These are phyloP conservation scores for Cephus rjabovi DNA, from an alignment of 2,888 invertebrate genomes.

Conservation along the genomic window DNA sequence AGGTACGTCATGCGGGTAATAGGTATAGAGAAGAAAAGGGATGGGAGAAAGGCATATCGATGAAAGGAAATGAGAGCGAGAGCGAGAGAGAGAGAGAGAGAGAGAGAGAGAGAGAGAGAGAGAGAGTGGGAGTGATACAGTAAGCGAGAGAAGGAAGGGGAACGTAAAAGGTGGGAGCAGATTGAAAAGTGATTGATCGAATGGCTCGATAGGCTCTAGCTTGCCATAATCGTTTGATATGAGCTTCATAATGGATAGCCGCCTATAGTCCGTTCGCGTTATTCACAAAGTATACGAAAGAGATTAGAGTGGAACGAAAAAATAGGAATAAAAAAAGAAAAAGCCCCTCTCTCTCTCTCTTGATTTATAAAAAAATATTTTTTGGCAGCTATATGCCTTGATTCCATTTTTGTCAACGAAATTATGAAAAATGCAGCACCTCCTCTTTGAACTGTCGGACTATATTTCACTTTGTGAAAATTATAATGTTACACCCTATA, in stretches of 20 bases:
- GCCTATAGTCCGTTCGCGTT: slow-evolving; percentile 16
- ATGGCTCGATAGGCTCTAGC: slow-evolving; percentile 19
- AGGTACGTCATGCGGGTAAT: background rate
- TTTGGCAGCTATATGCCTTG: background rate
- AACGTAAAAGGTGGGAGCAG: slow-evolving; percentile 11
- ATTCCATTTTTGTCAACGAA: background rate
- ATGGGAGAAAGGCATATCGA: background rate
- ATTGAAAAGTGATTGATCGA: slow-evolving; percentile 25
- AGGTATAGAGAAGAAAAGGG: background rate
- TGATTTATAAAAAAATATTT: background rate
- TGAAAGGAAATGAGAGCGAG: background rate
- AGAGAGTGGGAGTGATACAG: background rate
- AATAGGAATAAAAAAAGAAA: background rate
- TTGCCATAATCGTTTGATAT: slow-evolving; percentile 22
- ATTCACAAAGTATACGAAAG: background rate
- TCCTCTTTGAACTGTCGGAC: background rate
- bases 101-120: background rate
- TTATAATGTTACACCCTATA: background rate
- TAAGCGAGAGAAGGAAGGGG: background rate
- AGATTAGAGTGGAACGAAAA: background rate
- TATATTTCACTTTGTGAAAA: background rate
- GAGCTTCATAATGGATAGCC: slow-evolving; percentile 21
- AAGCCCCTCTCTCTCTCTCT: background rate
- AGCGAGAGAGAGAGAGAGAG: background rate
- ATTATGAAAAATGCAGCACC: background rate